phyloP scores from a whole-genome alignment of 2,888 invertebrate species.

The Steromphala cineraria region DNA sequence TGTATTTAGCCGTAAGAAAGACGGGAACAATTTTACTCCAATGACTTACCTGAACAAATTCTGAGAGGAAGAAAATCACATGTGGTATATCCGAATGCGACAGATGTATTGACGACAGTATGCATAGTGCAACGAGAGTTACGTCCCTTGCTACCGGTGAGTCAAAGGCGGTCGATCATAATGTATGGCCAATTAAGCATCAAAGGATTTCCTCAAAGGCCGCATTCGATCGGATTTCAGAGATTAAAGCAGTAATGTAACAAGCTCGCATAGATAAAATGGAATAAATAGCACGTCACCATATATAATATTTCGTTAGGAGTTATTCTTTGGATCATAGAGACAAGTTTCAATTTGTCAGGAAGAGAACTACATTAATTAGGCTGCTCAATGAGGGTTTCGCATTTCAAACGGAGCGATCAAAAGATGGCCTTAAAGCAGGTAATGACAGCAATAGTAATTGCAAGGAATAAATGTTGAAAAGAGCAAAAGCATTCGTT shows the following conservation, averaged over 20 bases:
- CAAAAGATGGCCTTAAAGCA: not conserved
- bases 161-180: slow-evolving; percentile 5
- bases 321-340: not conserved
- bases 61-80: too few species aligned
- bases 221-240: not conserved
- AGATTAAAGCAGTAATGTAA: slow-evolving; percentile 10
- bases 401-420: not conserved
- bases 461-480: not conserved
- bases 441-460: not conserved
- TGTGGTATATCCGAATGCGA: too few species aligned
- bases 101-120: too few species aligned
- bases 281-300: slow-evolving; percentile 6
- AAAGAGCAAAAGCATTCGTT: slow-evolving; percentile 6
- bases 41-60: too few species aligned
- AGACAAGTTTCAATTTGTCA: not conserved
- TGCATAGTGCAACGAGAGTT: not conserved
- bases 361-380: not conserved
- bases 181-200: slow-evolving; percentile 8
- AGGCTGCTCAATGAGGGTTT: not conserved
- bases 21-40: too few species aligned
- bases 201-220: not conserved
- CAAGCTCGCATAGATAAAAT: slow-evolving; percentile 8
- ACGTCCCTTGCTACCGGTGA: slow-evolving; percentile 5
- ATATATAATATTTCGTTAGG: slow-evolving; percentile 5
- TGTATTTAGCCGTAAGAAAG: too few species aligned